Percentiles rank a stretch among this genome's conserved stretches.
Conservation (phyloP, 2,888 invertebrate species). For the Theretra japonica region DNA sequence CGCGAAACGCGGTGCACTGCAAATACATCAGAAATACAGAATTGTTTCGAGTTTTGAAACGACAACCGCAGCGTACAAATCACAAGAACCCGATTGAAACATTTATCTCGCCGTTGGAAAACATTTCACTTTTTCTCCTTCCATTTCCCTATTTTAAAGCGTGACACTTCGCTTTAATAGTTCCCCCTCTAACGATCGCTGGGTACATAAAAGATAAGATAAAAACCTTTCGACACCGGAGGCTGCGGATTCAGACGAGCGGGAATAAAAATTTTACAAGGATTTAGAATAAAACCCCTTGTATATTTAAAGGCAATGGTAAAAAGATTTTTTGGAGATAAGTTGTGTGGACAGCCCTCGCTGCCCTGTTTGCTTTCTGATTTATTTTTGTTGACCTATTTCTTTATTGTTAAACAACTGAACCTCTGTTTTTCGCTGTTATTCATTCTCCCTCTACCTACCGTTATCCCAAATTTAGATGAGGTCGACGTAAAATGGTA, state of each 20-base stretch:
- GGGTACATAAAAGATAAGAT: conserved; percentile 52
- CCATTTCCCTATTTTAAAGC: conserved; percentile 38
- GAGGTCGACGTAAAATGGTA: too few relatives aligned
- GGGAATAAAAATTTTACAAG: not conserved
- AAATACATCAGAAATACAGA: too few relatives aligned
- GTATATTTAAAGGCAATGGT: conserved; percentile 18
- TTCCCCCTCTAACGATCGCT: conserved; percentile 45
- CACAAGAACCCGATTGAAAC: conserved; percentile 25
- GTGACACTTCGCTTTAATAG: conserved; percentile 46
- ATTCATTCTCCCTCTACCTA: too few relatives aligned
- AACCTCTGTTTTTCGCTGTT: too few relatives aligned
- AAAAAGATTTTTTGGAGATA: conserved; percentile 21
- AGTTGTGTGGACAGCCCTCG: not conserved
- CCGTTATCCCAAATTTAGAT: too few relatives aligned
- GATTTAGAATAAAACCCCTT: conserved; percentile 9
- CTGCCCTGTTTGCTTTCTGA: not conserved
- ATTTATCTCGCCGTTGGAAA: conserved; percentile 27
- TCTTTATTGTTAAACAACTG: not conserved
- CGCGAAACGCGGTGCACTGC: too few relatives aligned
- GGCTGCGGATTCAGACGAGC: conserved; percentile 4
- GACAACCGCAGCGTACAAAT: not conserved
- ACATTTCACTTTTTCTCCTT: conserved; percentile 32
- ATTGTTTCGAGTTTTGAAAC: too few relatives aligned
- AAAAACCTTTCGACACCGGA: conserved; percentile 46
- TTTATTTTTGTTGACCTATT: not conserved